Evolutionary conservation across 1,140 invertebrate species (phyloP).

Genomic region (Lysiphlebus fabarum): DNA sequence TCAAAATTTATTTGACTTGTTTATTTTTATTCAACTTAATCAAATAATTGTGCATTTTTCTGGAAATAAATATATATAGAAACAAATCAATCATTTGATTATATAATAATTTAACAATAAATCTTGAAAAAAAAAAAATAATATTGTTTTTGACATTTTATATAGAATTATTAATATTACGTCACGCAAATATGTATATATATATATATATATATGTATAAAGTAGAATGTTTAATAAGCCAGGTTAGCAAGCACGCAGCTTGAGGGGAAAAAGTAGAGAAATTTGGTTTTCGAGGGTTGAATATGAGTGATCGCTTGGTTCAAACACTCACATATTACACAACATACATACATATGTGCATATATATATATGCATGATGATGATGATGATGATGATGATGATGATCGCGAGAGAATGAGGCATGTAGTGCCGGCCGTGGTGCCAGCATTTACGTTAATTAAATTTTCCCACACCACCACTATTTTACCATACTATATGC

Average conservation of each 20-base stretch:
- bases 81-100: no score
- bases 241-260: slow-evolving; percentile 22
- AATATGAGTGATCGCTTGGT: slow-evolving; percentile 54
- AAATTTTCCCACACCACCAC: slow-evolving; percentile 49
- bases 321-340: slow-evolving; percentile 21
- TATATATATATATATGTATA: not conserved
- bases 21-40: no score
- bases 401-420: slow-evolving; percentile 4
- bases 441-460: slow-evolving; percentile 56
- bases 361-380: no score
- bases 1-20: no score
- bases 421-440: slow-evolving; percentile 38
- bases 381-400: no score
- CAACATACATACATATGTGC: slow-evolving; percentile 6
- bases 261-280: slow-evolving; percentile 24
- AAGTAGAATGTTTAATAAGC: slow-evolving; percentile 39
- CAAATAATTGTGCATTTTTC: no score
- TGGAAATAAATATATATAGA: no score
- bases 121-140: no score
- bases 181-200: no score
- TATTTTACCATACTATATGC: slow-evolving; percentile 25
- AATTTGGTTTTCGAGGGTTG: slow-evolving; percentile 35
- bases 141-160: not conserved
- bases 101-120: not conserved
- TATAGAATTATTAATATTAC: no score